phyloP scores from a whole-genome alignment of 2,797 vertebrate genomes.

The Notolabrus celidotus region DNA sequence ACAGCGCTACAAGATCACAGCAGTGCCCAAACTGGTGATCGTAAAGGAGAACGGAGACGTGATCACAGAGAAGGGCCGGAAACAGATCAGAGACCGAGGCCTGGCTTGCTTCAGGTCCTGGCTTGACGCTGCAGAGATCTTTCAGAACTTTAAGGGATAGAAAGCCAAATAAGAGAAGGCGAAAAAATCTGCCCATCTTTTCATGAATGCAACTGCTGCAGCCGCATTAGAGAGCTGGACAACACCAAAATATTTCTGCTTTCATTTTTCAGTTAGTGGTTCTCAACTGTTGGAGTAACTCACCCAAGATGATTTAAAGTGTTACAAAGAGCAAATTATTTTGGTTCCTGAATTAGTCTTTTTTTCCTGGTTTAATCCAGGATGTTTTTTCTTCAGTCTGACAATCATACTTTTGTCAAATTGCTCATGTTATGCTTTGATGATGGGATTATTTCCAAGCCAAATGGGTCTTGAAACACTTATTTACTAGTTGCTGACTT shows the following conservation, averaged over 20 bases:
- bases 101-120: slow-evolving; percentile 92
- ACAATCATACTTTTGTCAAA: neutral
- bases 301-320: neutral
- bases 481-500: slow-evolving; percentile 10
- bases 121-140: slow-evolving; percentile 92
- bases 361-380: neutral
- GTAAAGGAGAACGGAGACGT: slow-evolving; percentile 95
- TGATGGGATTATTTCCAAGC: neutral
- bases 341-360: neutral
- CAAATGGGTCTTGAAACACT: neutral
- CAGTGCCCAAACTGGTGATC: slow-evolving; percentile 94
- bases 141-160: slow-evolving; percentile 93
- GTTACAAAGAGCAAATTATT: neutral
- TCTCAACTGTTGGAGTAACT: neutral
- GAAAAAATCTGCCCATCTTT: neutral
- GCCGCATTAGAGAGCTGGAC: slow-evolving; percentile 8
- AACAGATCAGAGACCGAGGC: slow-evolving; percentile 93
- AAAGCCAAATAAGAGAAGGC: neutral
- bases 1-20: slow-evolving; percentile 93
- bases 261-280: neutral
- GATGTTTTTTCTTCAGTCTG: neutral
- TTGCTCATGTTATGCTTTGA: neutral
- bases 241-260: slow-evolving; percentile 16
- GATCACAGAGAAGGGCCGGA: slow-evolving; percentile 96
- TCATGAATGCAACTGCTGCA: neutral